phyloP scores from a whole-genome alignment of 2,797 vertebrate genomes.

The Myotis findleyi region DNA sequence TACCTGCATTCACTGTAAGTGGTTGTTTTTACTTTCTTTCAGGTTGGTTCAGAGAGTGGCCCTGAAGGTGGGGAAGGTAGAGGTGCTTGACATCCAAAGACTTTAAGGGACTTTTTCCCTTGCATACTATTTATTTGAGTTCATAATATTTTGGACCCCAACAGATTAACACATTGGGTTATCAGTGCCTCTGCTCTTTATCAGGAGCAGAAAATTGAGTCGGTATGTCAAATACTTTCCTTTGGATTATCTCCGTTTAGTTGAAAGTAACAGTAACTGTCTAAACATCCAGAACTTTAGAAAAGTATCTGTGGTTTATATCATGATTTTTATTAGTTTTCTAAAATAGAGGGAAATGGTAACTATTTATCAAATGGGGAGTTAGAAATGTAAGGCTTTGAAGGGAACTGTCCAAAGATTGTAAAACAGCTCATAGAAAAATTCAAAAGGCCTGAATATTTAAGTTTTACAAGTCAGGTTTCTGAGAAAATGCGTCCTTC shows the following conservation, averaged over 20 bases:
- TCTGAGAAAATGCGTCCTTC: slow-evolving; percentile 39
- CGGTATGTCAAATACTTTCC: background rate
- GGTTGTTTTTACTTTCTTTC: slow-evolving; percentile 44
- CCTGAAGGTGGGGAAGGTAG: background rate
- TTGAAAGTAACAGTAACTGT: background rate
- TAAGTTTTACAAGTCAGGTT: slow-evolving; percentile 24
- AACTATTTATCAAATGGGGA: background rate
- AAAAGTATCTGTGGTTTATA: background rate
- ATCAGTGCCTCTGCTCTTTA: background rate
- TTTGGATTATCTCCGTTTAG: background rate
- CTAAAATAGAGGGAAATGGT: slow-evolving; percentile 13
- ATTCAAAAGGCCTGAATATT: background rate
- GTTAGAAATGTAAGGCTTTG: slow-evolving; percentile 21
- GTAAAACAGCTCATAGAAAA: slow-evolving; percentile 1
- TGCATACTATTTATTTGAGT: slow-evolving; percentile 27
- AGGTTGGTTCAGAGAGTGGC: slow-evolving; percentile 14
- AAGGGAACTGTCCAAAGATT: background rate
- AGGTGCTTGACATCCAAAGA: background rate
- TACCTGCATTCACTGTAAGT: background rate
- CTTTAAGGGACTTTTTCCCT: background rate
- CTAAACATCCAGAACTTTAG: slow-evolving; percentile 21
- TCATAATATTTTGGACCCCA: slow-evolving; percentile 5
- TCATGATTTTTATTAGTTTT: background rate
- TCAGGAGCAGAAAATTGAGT: background rate
- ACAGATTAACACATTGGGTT: background rate